Evolutionary conservation across 1,140 invertebrate species (phyloP).

Genomic region (Drosophila ercepeae): DNA sequence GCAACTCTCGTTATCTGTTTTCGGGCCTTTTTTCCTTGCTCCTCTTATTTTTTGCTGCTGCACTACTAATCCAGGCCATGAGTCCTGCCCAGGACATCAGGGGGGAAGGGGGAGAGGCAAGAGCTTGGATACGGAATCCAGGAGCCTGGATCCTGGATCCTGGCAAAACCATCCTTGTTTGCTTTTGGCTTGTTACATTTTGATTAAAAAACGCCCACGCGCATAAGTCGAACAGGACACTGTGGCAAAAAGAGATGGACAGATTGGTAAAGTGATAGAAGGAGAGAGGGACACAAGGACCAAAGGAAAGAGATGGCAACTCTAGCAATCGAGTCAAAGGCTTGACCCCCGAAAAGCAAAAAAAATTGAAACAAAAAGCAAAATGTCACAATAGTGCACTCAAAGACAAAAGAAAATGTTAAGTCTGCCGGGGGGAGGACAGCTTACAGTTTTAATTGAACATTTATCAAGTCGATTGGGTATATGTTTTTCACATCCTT

Average conservation of each 20-base stretch:
- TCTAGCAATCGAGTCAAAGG: conserved; percentile 59
- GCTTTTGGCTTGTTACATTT: conserved; percentile 82
- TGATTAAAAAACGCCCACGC: conserved; percentile 82
- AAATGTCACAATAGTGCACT: conserved; percentile 65
- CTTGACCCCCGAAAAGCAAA: conserved; percentile 34
- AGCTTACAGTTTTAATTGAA: conserved; percentile 50
- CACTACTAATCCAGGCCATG: conserved; percentile 75
- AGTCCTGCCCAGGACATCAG: conserved; percentile 37
- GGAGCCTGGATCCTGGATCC: neutral
- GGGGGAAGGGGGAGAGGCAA: neutral
- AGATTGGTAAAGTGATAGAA: conserved; percentile 16
- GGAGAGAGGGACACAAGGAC: conserved; percentile 1
- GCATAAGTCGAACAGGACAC: conserved; percentile 55
- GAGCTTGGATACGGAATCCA: neutral
- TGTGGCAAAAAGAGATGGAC: conserved; percentile 13
- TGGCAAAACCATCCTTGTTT: conserved; percentile 61
- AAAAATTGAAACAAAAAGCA: conserved; percentile 38
- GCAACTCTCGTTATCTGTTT: conserved; percentile 72
- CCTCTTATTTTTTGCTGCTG: conserved; percentile 58
- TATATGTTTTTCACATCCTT: conserved; percentile 25
- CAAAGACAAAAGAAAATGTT: conserved; percentile 54
- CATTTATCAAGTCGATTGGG: conserved; percentile 50
- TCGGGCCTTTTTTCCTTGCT: conserved; percentile 55
- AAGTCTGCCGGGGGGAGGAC: conserved; percentile 25
- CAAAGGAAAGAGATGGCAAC: conserved; percentile 5